phyloP scores from a whole-genome alignment of 2,888 invertebrate genomes.

The Callyntrura guangdongensis region DNA sequence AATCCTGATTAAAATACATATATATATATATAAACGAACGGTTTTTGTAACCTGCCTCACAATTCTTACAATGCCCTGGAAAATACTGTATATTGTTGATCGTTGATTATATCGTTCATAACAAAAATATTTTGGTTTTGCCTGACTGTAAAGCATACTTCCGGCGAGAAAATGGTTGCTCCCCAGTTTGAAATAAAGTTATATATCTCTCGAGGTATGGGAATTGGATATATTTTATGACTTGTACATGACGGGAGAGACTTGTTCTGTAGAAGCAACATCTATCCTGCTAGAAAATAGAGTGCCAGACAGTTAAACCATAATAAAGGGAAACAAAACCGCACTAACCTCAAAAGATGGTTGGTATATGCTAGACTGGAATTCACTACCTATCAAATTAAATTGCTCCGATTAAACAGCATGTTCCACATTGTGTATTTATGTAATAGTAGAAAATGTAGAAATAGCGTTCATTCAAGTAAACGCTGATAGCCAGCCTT shows the following conservation, averaged over 20 bases:
- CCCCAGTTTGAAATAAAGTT: conserved; percentile 43
- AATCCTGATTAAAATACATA: neutral
- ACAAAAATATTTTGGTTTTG: neutral
- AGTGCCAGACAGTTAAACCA: conserved; percentile 27
- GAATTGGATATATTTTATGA: conserved; percentile 22
- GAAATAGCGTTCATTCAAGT: too few relatives aligned
- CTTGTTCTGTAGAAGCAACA: neutral
- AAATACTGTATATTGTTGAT: neutral
- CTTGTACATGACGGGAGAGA: neutral
- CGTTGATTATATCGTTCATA: neutral
- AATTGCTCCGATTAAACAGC: conserved; percentile 53
- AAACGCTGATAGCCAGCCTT: too few relatives aligned
- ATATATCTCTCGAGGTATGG: neutral
- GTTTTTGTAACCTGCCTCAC: neutral
- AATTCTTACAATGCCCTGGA: conserved; percentile 9
- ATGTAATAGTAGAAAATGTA: too few relatives aligned
- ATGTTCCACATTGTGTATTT: neutral
- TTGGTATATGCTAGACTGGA: conserved; percentile 2
- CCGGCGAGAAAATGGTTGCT: conserved; percentile 27
- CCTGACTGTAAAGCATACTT: conserved; percentile 19
- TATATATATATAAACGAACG: neutral
- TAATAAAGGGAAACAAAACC: conserved; percentile 51
- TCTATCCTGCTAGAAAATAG: conserved; percentile 16
- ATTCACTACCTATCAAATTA: conserved; percentile 40
- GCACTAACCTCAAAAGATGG: conserved; percentile 54